A percentile compares a stretch with the other conserved stretches of the same genome.
Conservation (phyloP, 2,888 invertebrate species). For the Pomacea canaliculata region DNA sequence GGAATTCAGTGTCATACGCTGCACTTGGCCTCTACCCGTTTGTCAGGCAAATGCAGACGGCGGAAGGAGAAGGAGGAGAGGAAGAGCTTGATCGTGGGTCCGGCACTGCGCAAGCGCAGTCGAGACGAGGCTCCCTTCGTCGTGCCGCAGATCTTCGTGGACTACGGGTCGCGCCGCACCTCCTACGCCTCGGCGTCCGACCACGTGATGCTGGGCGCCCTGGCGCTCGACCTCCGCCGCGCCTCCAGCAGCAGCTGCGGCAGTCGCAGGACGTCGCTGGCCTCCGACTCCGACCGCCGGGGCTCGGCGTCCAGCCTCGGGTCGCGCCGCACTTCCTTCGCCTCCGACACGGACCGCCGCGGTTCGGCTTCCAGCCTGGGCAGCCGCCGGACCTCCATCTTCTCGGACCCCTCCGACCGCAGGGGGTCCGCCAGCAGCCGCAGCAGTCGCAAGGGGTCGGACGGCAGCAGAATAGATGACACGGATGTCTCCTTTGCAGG, state of each 20-base stretch:
- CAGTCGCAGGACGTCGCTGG: conserved; percentile 36
- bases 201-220: conserved; percentile 38
- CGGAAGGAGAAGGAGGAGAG: conserved; percentile 51
- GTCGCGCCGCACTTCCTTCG: conserved; percentile 58
- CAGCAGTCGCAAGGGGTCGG: conserved; percentile 58
- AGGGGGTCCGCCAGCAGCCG: conserved; percentile 55
- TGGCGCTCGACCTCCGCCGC: conserved; percentile 39
- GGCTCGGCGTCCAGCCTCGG: conserved; percentile 59
- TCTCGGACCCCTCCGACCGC: conserved; percentile 58
- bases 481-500: conserved; percentile 60
- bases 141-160: conserved; percentile 64
- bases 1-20: too few relatives aligned
- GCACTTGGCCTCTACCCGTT: too few relatives aligned
- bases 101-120: conserved; percentile 51
- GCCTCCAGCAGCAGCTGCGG: conserved; percentile 41
- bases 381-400: conserved; percentile 58
- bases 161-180: conserved; percentile 61
- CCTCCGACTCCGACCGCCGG: conserved; percentile 42
- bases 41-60: conserved; percentile 42
- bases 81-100: conserved; percentile 55
- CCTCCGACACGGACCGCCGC: conserved; percentile 56
- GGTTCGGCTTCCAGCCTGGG: conserved; percentile 59
- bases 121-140: conserved; percentile 60
- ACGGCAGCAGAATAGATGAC: conserved; percentile 59
- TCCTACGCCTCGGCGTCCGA: conserved; percentile 54